A percentile compares a stretch with the other conserved stretches of the same genome.
These are phyloP conservation scores for Sycophila sp. DNA, from an alignment of 1,140 invertebrate species.

Conservation along the genomic window DNA sequence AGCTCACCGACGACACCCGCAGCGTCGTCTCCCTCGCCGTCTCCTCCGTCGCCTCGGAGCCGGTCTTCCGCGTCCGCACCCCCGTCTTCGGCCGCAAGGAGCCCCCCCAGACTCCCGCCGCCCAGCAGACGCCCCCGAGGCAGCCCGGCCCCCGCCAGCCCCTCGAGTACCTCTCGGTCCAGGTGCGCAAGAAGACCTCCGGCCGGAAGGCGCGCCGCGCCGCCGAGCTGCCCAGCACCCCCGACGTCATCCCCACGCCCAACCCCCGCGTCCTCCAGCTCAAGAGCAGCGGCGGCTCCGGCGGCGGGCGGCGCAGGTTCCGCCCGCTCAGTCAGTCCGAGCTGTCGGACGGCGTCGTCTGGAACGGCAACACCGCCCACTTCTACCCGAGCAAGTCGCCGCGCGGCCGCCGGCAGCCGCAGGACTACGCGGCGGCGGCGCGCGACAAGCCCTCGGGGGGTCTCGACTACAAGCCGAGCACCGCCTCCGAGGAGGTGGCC, in stretches of 20 bases:
- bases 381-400: conserved; percentile 70
- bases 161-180: conserved; percentile 72
- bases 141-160: conserved; percentile 49
- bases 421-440: conserved; percentile 27
- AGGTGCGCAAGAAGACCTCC: conserved; percentile 69
- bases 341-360: conserved; percentile 60
- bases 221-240: conserved; percentile 10
- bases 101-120: background rate
- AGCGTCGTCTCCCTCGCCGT: conserved; percentile 78
- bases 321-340: conserved; percentile 61
- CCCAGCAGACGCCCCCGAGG: conserved; percentile 25
- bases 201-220: conserved; percentile 66
- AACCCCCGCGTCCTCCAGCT: conserved; percentile 46
- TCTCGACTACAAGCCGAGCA: conserved; percentile 76
- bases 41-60: conserved; percentile 66
- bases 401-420: conserved; percentile 60
- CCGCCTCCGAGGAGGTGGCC: conserved; percentile 82
- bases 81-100: conserved; percentile 6
- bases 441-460: background rate
- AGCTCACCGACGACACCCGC: conserved; percentile 75
- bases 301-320: conserved; percentile 66
- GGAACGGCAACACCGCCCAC: conserved; percentile 75
- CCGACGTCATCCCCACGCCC: conserved; percentile 44
- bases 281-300: conserved; percentile 65
- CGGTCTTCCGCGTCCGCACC: conserved; percentile 51